phyloP scores from a whole-genome alignment of 2,888 invertebrate genomes.

The Nomada ferruginata region DNA sequence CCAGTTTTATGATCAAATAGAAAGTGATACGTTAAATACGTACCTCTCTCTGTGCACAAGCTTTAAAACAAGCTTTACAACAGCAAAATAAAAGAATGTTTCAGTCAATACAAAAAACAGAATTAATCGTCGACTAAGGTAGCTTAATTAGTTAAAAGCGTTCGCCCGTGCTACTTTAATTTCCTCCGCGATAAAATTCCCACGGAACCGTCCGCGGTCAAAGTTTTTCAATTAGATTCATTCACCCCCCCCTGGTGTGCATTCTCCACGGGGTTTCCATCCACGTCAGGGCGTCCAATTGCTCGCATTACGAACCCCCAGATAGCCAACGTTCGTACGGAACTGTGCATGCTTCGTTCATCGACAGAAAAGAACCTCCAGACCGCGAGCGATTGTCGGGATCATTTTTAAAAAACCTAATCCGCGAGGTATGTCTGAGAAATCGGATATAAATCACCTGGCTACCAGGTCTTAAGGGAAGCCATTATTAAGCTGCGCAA shows the following conservation, averaged over 20 bases:
- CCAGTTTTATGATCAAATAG: too few relatives aligned
- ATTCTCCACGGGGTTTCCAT: slow-evolving; percentile 21
- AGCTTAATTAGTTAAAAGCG: slow-evolving; percentile 7
- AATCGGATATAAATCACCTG: slow-evolving; percentile 37
- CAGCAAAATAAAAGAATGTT: background rate
- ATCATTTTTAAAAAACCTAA: background rate
- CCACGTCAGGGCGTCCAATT: slow-evolving; percentile 1
- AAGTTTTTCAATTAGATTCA: slow-evolving; percentile 33
- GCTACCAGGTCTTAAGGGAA: slow-evolving; percentile 32
- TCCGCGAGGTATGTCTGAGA: slow-evolving; percentile 18
- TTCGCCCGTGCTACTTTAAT: background rate
- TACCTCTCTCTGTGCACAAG: background rate
- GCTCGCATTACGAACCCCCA: background rate
- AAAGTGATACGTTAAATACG: too few relatives aligned
- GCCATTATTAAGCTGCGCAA: slow-evolving; percentile 35
- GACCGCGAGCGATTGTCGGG: background rate
- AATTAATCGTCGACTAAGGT: background rate
- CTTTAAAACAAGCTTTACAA: background rate
- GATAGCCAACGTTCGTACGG: background rate
- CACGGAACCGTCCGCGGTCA: background rate
- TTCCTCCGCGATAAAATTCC: slow-evolving; percentile 3
- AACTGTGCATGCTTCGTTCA: background rate
- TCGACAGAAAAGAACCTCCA: background rate
- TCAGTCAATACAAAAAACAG: background rate
- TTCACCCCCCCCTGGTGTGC: slow-evolving; percentile 5